Base-by-base conservation (phyloP, 2,888 invertebrate genomes). In the Notodonta ziczac region DNA sequence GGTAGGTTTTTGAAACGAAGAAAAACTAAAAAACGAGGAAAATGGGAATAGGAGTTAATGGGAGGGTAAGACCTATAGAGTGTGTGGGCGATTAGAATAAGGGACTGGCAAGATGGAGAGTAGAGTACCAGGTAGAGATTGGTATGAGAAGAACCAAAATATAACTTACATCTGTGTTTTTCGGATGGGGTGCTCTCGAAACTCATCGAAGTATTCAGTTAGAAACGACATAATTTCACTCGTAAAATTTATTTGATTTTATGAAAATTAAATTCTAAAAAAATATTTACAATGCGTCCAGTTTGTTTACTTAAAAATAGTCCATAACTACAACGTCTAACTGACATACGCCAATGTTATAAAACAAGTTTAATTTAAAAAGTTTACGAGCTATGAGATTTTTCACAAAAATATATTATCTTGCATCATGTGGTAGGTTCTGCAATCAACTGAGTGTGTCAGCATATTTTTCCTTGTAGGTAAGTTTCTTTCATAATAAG, bases 201-300 rank as follows among this genome's bases (percentile, higher is more conserved):
- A 93, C 67, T 93, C 91, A 69, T 93, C 93, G 69, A 91, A 92
- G 79, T 92, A 93, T 82, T 93, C 93, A n/a, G 93, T 92, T 73
- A 93, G 67, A 63, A 91, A 93, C 60, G 93, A 93, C 93, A 93
- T 93, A 62, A 66, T 66, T 60, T 60, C 70, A 60, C 42, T 48
- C 46, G 65, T 58, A 42, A 59, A 70, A 68, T 72, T 73, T 69
- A 63, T 52, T 54, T 56, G 57, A 57, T 64, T 59, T 58, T 39
- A 42, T 10, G 13, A n/a, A 46, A 50, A 63, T 53, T 50, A n/a
- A 32, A 3, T 52, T 10, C 7, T 32, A 13, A 14, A 50, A 50
- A 7, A 16, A 51, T 5, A 51, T 13, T 24, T 16, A 51, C 16
- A 24, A 4, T 46, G n/a, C n/a, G 3, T 42, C 42, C 1, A 46